Evolutionary conservation across 2,113 vertebrate species (phyloP), one percentile per base, ranked within the genome.

Genomic region (Furnarius figulus): DNA sequence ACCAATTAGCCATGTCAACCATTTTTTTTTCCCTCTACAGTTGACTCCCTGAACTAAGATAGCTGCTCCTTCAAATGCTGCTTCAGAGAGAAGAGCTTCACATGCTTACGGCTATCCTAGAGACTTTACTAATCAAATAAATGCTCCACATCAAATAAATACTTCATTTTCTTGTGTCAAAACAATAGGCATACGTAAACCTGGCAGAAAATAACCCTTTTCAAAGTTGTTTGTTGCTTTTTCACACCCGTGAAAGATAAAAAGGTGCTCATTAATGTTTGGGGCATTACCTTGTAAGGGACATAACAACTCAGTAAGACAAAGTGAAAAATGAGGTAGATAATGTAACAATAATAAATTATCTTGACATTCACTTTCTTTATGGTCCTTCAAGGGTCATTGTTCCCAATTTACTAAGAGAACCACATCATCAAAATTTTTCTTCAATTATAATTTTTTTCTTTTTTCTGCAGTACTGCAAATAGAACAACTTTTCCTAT

Each of bases 331-430:
- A 98, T 97, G 97, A 98, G 97, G 97, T 96, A 97, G 98, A 97
- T 98, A 98, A 98, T 98, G 94, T 98, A 98, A 98, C 98, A 98
- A 98, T 98, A 98, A 98, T 98, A 98, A 98, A 98, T 98, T 98
- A 98, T 98, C 98, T 98, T 98, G 98, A 98, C 98, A 98, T 98
- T 98, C 98, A 98, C 97, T 98, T 98, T 98, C 98, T 98, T 98
- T 98, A 98, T 97, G 97, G 98, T 98, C 98, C 98, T 98, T 98
- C 98, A 98, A 98, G 98, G 98, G 98, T 98, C 98, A 98, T 98
- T 98, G 98, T 98, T 98, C 97, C 98, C 98, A 98, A 98, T 98
- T 98, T 98, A 98, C 97, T 98, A 98, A 98, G 98, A 98, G 98
- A 98, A 98, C 98, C 97, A 98, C 97, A 98, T 98, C 98, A 98